Evolutionary conservation across 2,797 vertebrate genomes (phyloP).

Genomic region (Brachymystax lenok): DNA sequence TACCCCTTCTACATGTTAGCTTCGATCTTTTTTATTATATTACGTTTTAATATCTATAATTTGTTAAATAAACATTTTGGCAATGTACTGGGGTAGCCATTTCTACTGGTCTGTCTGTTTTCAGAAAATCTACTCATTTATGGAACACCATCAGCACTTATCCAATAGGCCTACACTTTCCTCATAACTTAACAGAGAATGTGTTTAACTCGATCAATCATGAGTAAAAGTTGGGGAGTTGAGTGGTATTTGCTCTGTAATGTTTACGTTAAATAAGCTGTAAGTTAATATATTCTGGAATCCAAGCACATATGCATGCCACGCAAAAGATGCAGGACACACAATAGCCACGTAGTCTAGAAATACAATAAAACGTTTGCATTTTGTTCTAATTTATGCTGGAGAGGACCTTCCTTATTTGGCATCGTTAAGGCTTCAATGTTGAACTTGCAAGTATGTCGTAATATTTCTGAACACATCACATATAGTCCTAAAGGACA

Average conservation of each 20-base stretch:
- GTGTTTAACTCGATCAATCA: neutral
- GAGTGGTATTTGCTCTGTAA: neutral
- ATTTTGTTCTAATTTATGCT: neutral
- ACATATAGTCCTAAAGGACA: too few species aligned
- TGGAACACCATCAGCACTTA: too few species aligned
- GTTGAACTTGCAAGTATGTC: neutral
- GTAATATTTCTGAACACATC: neutral
- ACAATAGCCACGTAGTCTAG: neutral
- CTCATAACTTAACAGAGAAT: too few species aligned
- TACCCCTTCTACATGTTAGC: slow-evolving; percentile 87
- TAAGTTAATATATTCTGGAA: neutral
- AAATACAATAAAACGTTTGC: neutral
- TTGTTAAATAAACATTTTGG: slow-evolving; percentile 55
- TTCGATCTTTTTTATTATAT: slow-evolving; percentile 83
- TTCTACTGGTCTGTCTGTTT: neutral
- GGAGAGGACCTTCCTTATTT: neutral
- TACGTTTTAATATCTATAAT: slow-evolving; percentile 49
- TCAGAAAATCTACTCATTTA: neutral
- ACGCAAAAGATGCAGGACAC: neutral
- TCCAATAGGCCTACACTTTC: too few species aligned
- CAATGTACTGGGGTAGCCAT: neutral
- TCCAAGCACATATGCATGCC: neutral
- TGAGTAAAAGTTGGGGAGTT: neutral
- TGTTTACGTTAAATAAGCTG: neutral
- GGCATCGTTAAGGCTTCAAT: neutral